Conservation (phyloP, 2,113 vertebrate species). For the Progne subis region DNA sequence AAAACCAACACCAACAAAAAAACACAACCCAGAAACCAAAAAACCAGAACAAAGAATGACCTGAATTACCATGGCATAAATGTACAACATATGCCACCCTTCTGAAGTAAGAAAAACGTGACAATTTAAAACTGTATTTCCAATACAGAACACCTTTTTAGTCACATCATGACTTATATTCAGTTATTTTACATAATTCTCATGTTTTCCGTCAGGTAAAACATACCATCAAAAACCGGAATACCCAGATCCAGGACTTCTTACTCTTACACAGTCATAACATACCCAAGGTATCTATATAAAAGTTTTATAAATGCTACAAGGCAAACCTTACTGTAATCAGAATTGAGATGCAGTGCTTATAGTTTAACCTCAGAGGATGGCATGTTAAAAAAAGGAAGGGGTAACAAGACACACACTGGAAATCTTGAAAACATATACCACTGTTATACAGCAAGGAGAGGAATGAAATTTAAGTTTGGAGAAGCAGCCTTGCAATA, state of each 20-base stretch:
- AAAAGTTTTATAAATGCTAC: background rate
- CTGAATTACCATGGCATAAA: background rate
- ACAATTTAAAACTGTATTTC: background rate
- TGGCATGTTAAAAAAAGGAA: background rate
- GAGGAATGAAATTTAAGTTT: background rate
- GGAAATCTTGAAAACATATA: background rate
- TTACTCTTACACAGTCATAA: background rate
- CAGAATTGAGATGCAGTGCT: background rate
- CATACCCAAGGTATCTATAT: fast-evolving
- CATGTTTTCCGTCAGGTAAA: background rate
- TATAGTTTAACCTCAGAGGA: background rate
- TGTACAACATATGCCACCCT: background rate
- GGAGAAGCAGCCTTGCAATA: background rate
- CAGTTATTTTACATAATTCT: background rate
- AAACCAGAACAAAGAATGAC: background rate
- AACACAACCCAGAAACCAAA: background rate
- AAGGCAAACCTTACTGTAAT: background rate
- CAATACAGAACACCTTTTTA: background rate
- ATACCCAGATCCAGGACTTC: background rate
- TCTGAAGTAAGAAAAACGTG: background rate
- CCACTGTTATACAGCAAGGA: background rate
- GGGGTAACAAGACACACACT: background rate
- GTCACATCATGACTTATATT: background rate
- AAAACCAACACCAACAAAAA: background rate
- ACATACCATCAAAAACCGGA: background rate